Conservation (phyloP, 2,113 vertebrate species). For the Mixornis gularis region DNA sequence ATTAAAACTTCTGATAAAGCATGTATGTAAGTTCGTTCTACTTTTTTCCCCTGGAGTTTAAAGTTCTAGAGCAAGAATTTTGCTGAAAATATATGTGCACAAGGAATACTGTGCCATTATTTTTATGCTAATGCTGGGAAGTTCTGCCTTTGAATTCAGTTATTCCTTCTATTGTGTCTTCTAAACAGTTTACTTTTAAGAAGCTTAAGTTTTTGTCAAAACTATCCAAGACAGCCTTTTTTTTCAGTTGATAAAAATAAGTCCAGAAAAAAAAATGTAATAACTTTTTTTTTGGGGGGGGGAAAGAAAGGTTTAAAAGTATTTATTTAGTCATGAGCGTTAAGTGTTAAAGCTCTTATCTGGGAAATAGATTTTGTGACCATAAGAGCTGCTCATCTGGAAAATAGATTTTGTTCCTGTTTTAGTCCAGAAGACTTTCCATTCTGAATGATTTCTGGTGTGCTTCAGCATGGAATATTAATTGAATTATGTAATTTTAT, state of each 20-base stretch:
- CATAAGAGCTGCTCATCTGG: background rate
- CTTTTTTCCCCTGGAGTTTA: background rate
- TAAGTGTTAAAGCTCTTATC: background rate
- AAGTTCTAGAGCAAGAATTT: background rate
- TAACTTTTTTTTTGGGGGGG: background rate
- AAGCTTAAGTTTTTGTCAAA: background rate
- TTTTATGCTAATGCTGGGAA: background rate
- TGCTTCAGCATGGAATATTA: background rate
- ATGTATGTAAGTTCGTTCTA: background rate
- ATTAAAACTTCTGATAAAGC: background rate
- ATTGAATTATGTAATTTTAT: background rate
- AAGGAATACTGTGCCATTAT: background rate
- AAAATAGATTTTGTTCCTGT: background rate
- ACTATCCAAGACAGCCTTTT: background rate
- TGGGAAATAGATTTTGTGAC: background rate
- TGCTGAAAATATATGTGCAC: accelerated
- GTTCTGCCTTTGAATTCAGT: background rate
- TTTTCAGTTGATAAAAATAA: background rate
- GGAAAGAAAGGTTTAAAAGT: background rate
- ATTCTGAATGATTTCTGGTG: background rate
- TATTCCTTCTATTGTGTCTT: background rate
- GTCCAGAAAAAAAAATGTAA: background rate
- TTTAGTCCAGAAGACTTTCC: background rate
- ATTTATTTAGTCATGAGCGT: background rate
- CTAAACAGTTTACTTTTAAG: background rate